Percentiles rank a stretch among this genome's conserved stretches.
Evolutionary conservation across 2,888 invertebrate genomes (phyloP).

Genomic region (Lordiphosa fenestrarum): DNA sequence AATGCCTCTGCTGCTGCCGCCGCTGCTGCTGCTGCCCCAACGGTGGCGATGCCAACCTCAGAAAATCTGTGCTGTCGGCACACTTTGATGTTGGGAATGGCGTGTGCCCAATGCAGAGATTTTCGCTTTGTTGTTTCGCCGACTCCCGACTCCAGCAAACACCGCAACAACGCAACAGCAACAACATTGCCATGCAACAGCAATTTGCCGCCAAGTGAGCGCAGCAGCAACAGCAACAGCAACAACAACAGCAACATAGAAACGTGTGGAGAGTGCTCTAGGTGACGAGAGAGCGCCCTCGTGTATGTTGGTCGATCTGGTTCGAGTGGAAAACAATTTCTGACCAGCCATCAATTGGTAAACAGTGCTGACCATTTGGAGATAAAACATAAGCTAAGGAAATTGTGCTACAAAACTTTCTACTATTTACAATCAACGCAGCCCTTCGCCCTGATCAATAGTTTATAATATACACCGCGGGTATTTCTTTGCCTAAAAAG

Average conservation of each 20-base stretch:
- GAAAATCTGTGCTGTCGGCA: slow-evolving; percentile 79
- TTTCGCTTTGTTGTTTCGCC: slow-evolving; percentile 78
- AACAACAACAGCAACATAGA: slow-evolving; percentile 25
- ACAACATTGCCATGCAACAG: slow-evolving; percentile 61
- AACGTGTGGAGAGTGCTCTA: slow-evolving; percentile 31
- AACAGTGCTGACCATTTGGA: slow-evolving; percentile 2
- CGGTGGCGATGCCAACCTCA: slow-evolving; percentile 78
- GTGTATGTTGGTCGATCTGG: slow-evolving; percentile 19
- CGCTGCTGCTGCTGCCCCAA: slow-evolving; percentile 71
- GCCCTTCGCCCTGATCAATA: too few species aligned
- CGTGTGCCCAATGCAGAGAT: slow-evolving; percentile 81
- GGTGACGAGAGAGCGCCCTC: slow-evolving; percentile 33
- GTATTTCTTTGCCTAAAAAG: too few species aligned
- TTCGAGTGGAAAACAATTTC: slow-evolving; percentile 12
- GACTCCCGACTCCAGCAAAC: slow-evolving; percentile 52
- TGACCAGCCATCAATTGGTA: slow-evolving; percentile 1
- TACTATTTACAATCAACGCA: too few species aligned
- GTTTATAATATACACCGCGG: too few species aligned
- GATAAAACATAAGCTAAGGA: background rate
- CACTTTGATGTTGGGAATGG: slow-evolving; percentile 79
- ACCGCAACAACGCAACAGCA: slow-evolving; percentile 34
- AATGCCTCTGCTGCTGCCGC: slow-evolving; percentile 8
- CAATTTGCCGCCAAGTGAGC: slow-evolving; percentile 70
- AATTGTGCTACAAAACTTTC: background rate
- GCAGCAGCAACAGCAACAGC: slow-evolving; percentile 38